These are phyloP conservation scores for Metellina segmentata DNA, from an alignment of 2,888 invertebrate genomes.

Conservation along the genomic window DNA sequence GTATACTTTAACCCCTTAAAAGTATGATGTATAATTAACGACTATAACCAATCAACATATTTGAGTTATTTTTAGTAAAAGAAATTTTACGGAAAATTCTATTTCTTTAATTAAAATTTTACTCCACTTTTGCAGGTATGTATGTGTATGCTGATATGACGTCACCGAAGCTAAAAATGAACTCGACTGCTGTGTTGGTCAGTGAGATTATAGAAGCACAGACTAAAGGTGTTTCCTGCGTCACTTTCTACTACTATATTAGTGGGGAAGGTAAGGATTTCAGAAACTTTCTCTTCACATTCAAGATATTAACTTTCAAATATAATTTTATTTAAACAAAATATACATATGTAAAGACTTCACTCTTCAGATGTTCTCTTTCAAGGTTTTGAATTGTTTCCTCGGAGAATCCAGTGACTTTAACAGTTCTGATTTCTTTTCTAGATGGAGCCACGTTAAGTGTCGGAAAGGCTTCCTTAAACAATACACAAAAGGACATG, in stretches of 20 bases:
- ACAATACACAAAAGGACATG: constrained; percentile 62
- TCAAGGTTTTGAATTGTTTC: no score
- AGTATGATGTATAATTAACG: no score
- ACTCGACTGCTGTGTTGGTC: constrained; percentile 43
- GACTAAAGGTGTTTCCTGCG: constrained; percentile 12
- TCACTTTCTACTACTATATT: constrained; percentile 60
- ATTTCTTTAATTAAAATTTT: not conserved
- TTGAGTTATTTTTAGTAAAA: no score
- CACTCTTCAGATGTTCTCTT: no score
- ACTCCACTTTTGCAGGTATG: constrained; percentile 47
- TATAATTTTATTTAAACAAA: no score
- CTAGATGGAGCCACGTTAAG: constrained; percentile 36
- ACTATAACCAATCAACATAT: no score
- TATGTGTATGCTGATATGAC: constrained; percentile 74
- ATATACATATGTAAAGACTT: no score
- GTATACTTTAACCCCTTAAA: no score
- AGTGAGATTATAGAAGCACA: constrained; percentile 67
- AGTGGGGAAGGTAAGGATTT: constrained; percentile 59
- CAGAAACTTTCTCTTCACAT: not conserved
- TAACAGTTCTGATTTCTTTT: constrained; percentile 12
- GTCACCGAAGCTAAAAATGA: constrained; percentile 38
- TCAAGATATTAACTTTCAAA: no score
- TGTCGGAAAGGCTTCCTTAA: constrained; percentile 47
- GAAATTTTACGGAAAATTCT: no score
- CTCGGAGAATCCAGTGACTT: not conserved